phyloP scores from a whole-genome alignment of 2,113 vertebrate genomes.

The Trematocara unimaculatum region DNA sequence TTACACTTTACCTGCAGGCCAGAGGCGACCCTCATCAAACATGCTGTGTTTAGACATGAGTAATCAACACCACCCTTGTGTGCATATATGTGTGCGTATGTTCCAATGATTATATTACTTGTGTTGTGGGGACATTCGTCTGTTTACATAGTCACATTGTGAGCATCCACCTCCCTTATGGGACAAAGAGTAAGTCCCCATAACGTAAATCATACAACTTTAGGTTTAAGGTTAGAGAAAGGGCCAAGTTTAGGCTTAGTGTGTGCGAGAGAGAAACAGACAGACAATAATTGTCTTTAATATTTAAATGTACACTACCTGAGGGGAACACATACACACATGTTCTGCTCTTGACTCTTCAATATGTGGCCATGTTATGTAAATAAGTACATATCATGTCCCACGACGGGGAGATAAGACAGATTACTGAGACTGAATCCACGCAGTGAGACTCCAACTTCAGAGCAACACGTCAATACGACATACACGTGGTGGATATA shows the following conservation, averaged over 20 bases:
- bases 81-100: not conserved
- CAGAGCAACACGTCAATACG: not conserved
- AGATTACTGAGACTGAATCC: not conserved
- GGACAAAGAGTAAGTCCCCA: not conserved
- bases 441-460: not conserved
- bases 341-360: not conserved
- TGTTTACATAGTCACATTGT: not conserved
- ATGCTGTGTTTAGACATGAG: slow-evolving; percentile 41
- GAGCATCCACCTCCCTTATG: not conserved
- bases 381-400: not conserved
- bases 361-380: not conserved
- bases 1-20: slow-evolving; percentile 57
- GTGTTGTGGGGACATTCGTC: not conserved
- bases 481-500: not conserved
- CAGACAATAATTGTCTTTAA: not conserved
- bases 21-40: slow-evolving; percentile 32
- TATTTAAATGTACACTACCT: not conserved
- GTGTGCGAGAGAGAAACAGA: not conserved
- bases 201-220: not conserved
- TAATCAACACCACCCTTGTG: slow-evolving; percentile 47
- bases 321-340: not conserved
- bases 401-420: accelerated
- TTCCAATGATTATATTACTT: not conserved
- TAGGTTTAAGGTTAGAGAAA: not conserved
- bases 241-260: not conserved